phyloP scores from a whole-genome alignment of 2,113 vertebrate genomes.

The Electrona antarctica region DNA sequence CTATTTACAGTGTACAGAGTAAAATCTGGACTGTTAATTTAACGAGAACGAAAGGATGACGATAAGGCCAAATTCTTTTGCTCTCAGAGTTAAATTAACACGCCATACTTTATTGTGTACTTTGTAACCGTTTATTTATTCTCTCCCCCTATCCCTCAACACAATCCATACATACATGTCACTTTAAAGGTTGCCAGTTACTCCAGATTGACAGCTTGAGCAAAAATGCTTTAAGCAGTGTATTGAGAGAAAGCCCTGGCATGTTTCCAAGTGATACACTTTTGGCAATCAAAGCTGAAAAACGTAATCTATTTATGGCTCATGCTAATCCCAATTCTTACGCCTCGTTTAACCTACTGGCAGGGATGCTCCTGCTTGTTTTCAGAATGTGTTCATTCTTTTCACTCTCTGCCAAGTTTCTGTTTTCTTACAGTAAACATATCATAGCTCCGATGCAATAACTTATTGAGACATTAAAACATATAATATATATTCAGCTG shows the following conservation, averaged over 20 bases:
- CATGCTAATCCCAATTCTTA: constrained; percentile 10
- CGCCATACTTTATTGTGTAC: not conserved
- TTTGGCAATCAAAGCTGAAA: constrained; percentile 25
- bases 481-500: not conserved
- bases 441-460: not conserved
- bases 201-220: not conserved
- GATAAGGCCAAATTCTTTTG: not conserved
- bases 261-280: constrained; percentile 28
- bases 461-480: not conserved
- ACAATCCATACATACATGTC: not conserved
- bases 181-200: not conserved
- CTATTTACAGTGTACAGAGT: constrained; percentile 3
- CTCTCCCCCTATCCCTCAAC: not conserved
- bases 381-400: not conserved
- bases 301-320: constrained; percentile 35
- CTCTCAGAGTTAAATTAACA: not conserved
- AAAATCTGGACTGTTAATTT: too few relatives aligned
- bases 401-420: constrained; percentile 16
- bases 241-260: constrained; percentile 13
- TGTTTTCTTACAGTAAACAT: not conserved
- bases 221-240: not conserved
- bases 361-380: constrained; percentile 13
- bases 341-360: constrained; percentile 42
- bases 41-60: too few relatives aligned
- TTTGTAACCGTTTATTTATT: not conserved